Evolutionary conservation across 2,888 invertebrate genomes (phyloP), one percentile per base, ranked within the genome.

Genomic region (Bhutanitis thaidina): DNA sequence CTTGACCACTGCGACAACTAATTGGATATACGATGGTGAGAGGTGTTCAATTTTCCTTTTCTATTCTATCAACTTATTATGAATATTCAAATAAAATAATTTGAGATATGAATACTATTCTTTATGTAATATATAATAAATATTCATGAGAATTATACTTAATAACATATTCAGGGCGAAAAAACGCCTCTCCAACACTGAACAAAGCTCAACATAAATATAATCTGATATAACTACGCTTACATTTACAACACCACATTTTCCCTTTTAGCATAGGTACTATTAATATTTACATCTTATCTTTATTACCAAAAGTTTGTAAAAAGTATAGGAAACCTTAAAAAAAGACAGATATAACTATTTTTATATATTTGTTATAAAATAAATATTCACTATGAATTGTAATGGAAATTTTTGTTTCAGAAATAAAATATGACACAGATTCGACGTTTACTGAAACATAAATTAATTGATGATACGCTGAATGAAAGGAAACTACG

Each of bases 91-190:
- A 8, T 27, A 27, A 27, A 27, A 27, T 8, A 4, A 27, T 5
- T 27, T 27, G 27, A n/a, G 9, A 36, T 75, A 77, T 71, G 77
- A 81, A 83, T 81, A 77, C 78, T 79, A 71, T 80, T 72, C 71
- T 84, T 83, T 84, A 81, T 80, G 81, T 70, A 80, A 81, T 81
- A 80, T 80, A 77, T 76, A 80, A 77, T 73, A 74, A 70, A 69
- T 72, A 70, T 52, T 51, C 38, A 71, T 77, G 67, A 65, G 69
- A 69, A 67, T 71, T 71, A 71, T 71, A 65, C 63, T 71, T 71
- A 76, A 71, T 74, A 73, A 70, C 71, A 74, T 69, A 65, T 71
- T 68, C 65, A 65, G 66, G 46, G 41, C 51, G 46, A 34, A 37
- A 41, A 41, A 51, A 65, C 71, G 69, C 71, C 71, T 67, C 68